Base-by-base conservation (phyloP, 2,797 vertebrate species). In the Takifugu ocellatus region DNA sequence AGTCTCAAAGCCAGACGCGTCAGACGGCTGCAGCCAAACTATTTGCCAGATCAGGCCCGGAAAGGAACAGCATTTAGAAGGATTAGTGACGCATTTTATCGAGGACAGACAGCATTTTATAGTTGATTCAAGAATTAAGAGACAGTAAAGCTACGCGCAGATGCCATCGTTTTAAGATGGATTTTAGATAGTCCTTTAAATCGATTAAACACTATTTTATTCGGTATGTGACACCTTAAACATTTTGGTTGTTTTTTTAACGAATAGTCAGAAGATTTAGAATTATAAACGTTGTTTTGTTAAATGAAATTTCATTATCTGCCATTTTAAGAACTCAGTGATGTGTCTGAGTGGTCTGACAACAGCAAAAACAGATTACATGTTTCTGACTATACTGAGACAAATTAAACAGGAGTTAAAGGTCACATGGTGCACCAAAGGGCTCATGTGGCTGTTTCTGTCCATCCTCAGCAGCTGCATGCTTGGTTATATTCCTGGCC, bases 381-480 rank as follows among this genome's bases (percentile, higher is more conserved):
- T 49, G 4, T 61, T 5, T n/a, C 7, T 63, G 36, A 55, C 58
- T 70, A 21, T 21, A 54, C 45, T 44, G 51, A 61, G n/a, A 54
- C 39, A 63, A 57, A 59, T 61, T 16, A 60, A 43, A 12, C 63
- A 33, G 44, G 58, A 63, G 67, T 33, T 49, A 62, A 59, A 66
- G 81, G 81, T 84, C 82, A 71, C 50, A 54, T 5, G 49, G 58
- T 63, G 61, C 47, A 25, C 63, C 63, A 48, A 3, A 65, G 62
- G 82, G 59, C 64, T 71, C 63, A 48, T 33, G 59, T 79, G 73
- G 53, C 62, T n/a, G 75, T 49, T 47, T 71, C 63, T 54, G 55
- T 71, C 59, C 61, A 53, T 76, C 21, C 50, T 31, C 77, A 72
- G 81, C 84, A 85, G 83, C 80, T 84, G 85, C 14, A 29, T 75